Percentiles rank a stretch among this genome's conserved stretches.
These are phyloP conservation scores for Natator depressus DNA, from an alignment of 2,113 vertebrate genomes.

Conservation along the genomic window DNA sequence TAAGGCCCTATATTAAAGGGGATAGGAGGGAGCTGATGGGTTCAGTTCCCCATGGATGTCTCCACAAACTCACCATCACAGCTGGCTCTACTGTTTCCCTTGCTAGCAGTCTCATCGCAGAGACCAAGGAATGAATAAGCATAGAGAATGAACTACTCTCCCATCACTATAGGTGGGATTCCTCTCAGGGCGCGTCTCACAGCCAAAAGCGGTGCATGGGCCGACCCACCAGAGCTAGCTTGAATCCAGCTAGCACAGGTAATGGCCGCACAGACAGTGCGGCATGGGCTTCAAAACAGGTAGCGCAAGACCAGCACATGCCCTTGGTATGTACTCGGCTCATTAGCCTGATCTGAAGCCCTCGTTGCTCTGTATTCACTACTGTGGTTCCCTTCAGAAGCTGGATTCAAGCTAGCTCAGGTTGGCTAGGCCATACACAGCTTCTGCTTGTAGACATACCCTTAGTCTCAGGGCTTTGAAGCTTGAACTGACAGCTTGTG, in stretches of 20 bases:
- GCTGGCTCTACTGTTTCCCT: not conserved
- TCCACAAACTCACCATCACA: not conserved
- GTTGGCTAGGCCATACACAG: no score
- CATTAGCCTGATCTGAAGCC: not conserved
- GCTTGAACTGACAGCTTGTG: not conserved
- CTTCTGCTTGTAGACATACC: not conserved
- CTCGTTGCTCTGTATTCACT: no score
- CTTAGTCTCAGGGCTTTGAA: not conserved
- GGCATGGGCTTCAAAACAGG: not conserved
- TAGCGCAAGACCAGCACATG: not conserved
- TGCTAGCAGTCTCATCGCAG: not conserved
- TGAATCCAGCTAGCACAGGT: not conserved
- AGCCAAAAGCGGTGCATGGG: not conserved
- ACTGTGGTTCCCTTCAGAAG: no score
- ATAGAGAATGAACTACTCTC: not conserved
- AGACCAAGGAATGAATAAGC: not conserved
- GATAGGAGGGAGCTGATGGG: not conserved
- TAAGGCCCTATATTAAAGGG: not conserved
- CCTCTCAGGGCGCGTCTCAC: not conserved
- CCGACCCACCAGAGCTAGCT: not conserved
- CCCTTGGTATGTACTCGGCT: not conserved
- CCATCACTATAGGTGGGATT: not conserved
- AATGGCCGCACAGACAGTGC: not conserved
- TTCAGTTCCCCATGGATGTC: not conserved
- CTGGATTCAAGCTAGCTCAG: no score